These are phyloP conservation scores for Tachystola acroxantha DNA, from an alignment of 2,888 invertebrate genomes.

Conservation along the genomic window DNA sequence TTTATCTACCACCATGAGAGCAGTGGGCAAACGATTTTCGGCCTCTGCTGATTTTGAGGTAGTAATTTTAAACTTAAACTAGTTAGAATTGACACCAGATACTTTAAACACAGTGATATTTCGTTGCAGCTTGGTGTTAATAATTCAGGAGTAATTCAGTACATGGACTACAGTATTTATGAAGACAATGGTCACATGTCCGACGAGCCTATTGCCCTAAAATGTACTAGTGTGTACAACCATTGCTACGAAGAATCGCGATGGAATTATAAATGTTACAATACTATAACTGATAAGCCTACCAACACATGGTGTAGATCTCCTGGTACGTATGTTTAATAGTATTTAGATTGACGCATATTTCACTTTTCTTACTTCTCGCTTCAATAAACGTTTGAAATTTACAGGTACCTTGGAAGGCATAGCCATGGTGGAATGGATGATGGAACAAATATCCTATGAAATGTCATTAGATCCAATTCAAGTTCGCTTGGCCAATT, in stretches of 20 bases:
- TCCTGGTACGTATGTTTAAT: constrained; percentile 34
- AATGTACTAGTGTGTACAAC: constrained; percentile 18
- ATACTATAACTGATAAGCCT: constrained; percentile 40
- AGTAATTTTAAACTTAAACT: not conserved
- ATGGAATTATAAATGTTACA: constrained; percentile 35
- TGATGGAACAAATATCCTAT: constrained; percentile 80
- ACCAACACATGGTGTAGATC: constrained; percentile 44
- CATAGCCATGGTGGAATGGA: constrained; percentile 50
- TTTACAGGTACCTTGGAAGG: constrained; percentile 24
- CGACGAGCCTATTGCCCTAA: constrained; percentile 30
- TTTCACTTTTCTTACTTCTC: no score
- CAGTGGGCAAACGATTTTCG: constrained; percentile 73
- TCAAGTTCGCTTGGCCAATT: constrained; percentile 48
- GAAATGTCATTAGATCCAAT: constrained; percentile 69
- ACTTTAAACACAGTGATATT: no score
- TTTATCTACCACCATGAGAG: constrained; percentile 79
- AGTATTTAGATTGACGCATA: no score
- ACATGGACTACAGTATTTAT: constrained; percentile 62
- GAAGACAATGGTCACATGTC: constrained; percentile 62
- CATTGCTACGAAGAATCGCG: constrained; percentile 36
- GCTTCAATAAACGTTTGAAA: no score
- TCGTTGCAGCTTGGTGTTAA: constrained; percentile 41
- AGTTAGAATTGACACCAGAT: not conserved
- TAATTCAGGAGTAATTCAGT: constrained; percentile 68
- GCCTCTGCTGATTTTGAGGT: constrained; percentile 72